Evolutionary conservation across 1,140 invertebrate species (phyloP).

Genomic region (Tribolium castaneum): DNA sequence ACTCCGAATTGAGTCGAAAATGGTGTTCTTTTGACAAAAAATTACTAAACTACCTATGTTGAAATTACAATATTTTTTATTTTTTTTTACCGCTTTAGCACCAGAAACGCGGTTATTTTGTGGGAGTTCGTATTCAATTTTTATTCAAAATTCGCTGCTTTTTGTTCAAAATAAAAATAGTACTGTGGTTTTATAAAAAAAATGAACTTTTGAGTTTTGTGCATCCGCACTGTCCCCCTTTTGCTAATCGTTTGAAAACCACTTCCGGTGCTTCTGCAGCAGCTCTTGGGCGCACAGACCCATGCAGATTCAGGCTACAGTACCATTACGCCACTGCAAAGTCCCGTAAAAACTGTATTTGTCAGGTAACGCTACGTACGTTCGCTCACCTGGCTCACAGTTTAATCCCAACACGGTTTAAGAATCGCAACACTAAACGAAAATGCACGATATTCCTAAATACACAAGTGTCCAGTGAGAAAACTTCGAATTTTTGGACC

Average conservation of each 20-base stretch:
- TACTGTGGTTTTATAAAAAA: too few species aligned
- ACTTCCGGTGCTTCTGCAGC: not conserved
- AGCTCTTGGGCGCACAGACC: slow-evolving; percentile 17
- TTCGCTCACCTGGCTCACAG: slow-evolving; percentile 48
- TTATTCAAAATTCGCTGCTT: too few species aligned
- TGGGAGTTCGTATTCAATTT: too few species aligned
- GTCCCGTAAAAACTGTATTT: slow-evolving; percentile 53
- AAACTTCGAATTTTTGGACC: not conserved
- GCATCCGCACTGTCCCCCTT: not conserved
- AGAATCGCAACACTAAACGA: slow-evolving; percentile 9
- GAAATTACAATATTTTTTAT: too few species aligned
- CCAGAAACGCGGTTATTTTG: too few species aligned
- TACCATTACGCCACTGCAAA: slow-evolving; percentile 32
- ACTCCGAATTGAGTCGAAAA: too few species aligned
- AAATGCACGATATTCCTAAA: not conserved
- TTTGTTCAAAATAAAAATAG: too few species aligned
- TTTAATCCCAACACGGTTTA: slow-evolving; percentile 21
- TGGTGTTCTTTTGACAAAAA: too few species aligned
- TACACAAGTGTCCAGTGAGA: slow-evolving; percentile 5
- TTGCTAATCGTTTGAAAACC: not conserved
- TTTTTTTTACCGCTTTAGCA: too few species aligned
- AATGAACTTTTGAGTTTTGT: too few species aligned
- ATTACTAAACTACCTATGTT: too few species aligned
- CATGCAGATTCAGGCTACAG: slow-evolving; percentile 27
- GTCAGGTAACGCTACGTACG: slow-evolving; percentile 49